Evolutionary conservation across 2,797 vertebrate genomes (phyloP).

Genomic region (Cygnus olor): DNA sequence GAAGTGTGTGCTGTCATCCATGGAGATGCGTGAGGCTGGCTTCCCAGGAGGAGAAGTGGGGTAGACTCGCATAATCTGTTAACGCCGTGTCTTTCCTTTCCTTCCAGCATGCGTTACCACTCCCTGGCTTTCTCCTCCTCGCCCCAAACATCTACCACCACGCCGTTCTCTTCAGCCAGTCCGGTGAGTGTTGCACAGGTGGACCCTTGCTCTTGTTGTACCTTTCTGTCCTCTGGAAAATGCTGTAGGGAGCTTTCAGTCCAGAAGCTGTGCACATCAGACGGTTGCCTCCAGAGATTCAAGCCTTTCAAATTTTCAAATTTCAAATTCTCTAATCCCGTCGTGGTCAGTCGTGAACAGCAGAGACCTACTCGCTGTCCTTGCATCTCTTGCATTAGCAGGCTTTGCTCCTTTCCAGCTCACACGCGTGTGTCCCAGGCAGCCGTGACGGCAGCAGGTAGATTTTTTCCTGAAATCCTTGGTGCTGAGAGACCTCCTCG

Average conservation of each 20-base stretch:
- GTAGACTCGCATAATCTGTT: neutral
- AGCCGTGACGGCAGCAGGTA: neutral
- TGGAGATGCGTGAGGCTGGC: neutral
- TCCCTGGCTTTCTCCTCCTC: constrained; percentile 94
- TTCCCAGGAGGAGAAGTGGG: neutral
- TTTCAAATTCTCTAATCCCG: neutral
- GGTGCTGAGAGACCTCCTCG: neutral
- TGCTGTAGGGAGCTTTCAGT: neutral
- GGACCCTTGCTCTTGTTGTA: fast-evolving
- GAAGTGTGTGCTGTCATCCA: neutral
- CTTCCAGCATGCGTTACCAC: constrained; percentile 90
- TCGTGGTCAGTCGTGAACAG: fast-evolving
- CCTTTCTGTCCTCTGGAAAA: neutral
- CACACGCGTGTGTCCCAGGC: neutral
- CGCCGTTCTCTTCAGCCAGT: constrained; percentile 87
- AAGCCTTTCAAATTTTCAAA: neutral
- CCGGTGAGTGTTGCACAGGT: constrained; percentile 81
- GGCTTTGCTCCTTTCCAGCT: neutral
- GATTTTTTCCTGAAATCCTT: neutral
- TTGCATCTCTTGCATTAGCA: no score
- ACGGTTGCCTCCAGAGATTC: no score
- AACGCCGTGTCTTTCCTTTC: neutral
- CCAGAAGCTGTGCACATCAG: fast-evolving
- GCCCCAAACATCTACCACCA: constrained; percentile 92
- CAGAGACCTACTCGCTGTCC: neutral